These are phyloP conservation scores for Hydra vulgaris DNA, from an alignment of 30 jellyfish, hydroid and myxozoan genomes.

Conservation along the genomic window DNA sequence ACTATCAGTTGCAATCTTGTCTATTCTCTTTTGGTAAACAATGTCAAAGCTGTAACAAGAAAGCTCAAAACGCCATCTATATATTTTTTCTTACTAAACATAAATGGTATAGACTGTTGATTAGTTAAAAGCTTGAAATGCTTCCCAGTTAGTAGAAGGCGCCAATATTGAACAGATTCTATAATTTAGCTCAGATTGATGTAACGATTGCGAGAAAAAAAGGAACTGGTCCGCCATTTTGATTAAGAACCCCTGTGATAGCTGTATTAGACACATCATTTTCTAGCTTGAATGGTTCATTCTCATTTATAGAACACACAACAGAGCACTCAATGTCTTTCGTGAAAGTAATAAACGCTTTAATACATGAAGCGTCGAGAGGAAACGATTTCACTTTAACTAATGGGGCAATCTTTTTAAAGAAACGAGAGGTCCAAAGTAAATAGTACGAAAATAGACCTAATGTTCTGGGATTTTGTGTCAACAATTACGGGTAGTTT, in stretches of 20 bases:
- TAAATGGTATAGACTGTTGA: constrained; percentile 32
- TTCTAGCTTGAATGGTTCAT: background rate
- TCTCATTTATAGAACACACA: background rate
- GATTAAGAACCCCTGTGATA: background rate
- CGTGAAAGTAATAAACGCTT: background rate
- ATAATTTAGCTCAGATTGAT: constrained; percentile 15
- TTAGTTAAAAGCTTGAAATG: constrained; percentile 55
- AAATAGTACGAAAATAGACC: background rate
- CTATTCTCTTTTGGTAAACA: constrained; percentile 46
- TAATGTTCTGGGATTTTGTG: too few species aligned
- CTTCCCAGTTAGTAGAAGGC: constrained; percentile 37
- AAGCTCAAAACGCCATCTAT: constrained; percentile 41
- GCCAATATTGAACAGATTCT: constrained; percentile 50
- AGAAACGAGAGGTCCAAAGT: background rate
- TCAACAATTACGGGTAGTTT: too few species aligned
- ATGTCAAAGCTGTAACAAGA: too few species aligned
- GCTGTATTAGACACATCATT: background rate
- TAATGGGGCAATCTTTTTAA: constrained; percentile 4
- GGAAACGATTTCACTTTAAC: too few species aligned
- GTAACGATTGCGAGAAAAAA: background rate
- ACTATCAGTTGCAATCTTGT: constrained; percentile 42
- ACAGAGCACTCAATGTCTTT: background rate
- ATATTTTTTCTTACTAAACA: constrained; percentile 33
- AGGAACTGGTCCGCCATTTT: constrained; percentile 1
- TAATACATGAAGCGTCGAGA: background rate